Percentiles rank a stretch among this genome's conserved stretches.
These are phyloP conservation scores for Erinaceus europaeus DNA, from an alignment of 2,113 vertebrate genomes.

Conservation along the genomic window DNA sequence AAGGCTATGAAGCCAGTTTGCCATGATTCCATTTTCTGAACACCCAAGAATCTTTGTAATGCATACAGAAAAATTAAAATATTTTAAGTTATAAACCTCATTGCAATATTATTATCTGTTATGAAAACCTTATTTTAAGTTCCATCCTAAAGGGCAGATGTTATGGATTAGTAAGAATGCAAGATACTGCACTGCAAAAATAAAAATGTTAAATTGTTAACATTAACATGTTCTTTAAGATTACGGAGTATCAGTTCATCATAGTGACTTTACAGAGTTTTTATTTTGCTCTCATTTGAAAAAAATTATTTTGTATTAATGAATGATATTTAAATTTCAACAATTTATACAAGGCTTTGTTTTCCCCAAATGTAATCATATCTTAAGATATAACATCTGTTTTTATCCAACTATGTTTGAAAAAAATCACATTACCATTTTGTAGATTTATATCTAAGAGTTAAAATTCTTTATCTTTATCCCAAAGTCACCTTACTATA, in stretches of 20 bases:
- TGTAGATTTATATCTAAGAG: background rate
- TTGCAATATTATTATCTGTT: background rate
- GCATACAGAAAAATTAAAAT: background rate
- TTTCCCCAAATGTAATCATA: background rate
- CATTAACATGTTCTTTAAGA: background rate
- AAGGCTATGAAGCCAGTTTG: background rate
- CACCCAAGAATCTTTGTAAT: background rate
- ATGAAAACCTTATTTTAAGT: background rate
- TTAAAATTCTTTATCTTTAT: background rate
- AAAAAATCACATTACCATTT: background rate
- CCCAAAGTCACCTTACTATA: background rate
- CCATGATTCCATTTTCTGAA: background rate
- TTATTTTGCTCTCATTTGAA: background rate
- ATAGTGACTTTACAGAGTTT: background rate
- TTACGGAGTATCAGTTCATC: background rate
- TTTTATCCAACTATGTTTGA: background rate
- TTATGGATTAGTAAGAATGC: background rate
- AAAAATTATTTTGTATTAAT: background rate
- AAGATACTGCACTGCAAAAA: background rate
- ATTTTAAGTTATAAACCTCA: background rate
- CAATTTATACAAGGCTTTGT: background rate
- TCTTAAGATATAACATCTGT: background rate
- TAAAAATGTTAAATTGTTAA: background rate
- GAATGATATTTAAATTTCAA: background rate
- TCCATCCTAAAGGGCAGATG: background rate